Conservation (phyloP, 2,888 invertebrate species). For the Meteorus cinctellus region DNA sequence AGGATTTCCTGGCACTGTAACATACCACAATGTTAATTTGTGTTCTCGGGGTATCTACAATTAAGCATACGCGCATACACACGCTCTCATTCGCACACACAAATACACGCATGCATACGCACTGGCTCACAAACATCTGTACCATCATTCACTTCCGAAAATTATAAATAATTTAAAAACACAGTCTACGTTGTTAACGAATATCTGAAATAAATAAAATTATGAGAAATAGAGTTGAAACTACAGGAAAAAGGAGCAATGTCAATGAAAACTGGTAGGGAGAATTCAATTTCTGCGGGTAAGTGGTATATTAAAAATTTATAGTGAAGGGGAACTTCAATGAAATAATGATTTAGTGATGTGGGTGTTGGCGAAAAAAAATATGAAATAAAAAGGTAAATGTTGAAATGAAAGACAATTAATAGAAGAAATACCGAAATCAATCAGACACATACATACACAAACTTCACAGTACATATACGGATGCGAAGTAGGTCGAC, state of each 20-base stretch:
- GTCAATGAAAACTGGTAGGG: not conserved
- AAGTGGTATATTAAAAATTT: too few species aligned
- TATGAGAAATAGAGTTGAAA: slow-evolving; percentile 27
- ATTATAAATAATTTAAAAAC: slow-evolving; percentile 37
- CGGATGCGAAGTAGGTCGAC: slow-evolving; percentile 62
- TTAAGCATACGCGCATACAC: slow-evolving; percentile 54
- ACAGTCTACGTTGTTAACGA: slow-evolving; percentile 20
- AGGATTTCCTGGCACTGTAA: slow-evolving; percentile 97
- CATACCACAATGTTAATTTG: slow-evolving; percentile 63
- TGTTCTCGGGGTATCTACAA: slow-evolving; percentile 40
- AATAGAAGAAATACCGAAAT: slow-evolving; percentile 25
- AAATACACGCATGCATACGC: slow-evolving; percentile 48
- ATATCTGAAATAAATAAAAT: slow-evolving; percentile 46
- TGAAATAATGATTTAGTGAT: too few species aligned
- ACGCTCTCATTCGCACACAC: slow-evolving; percentile 48
- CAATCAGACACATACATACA: slow-evolving; percentile 39
- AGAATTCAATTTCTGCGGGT: not conserved
- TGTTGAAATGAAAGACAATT: not conserved
- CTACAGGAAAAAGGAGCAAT: slow-evolving; percentile 16
- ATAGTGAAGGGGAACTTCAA: too few species aligned
- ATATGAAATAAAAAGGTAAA: not conserved
- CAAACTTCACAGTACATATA: slow-evolving; percentile 48
- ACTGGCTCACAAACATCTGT: slow-evolving; percentile 32
- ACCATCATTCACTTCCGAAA: slow-evolving; percentile 46
- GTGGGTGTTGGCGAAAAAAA: too few species aligned